Evolutionary conservation across 1,140 invertebrate genomes (phyloP).

Genomic region (Drosophila malerkotliana): DNA sequence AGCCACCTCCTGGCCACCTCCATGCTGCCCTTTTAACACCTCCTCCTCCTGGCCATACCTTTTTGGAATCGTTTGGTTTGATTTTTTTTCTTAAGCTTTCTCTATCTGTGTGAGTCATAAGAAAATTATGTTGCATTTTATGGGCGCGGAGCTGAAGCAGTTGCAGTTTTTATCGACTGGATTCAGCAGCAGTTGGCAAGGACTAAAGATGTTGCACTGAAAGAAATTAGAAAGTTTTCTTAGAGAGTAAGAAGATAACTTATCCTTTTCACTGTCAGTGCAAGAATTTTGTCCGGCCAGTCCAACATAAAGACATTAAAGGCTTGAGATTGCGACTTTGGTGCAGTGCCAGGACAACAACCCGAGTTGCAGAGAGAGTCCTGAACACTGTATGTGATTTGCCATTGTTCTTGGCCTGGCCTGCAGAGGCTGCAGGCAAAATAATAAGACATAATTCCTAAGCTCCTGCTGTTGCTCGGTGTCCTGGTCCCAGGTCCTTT

Average conservation of each 20-base stretch:
- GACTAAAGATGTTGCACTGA: neutral
- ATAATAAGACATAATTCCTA: conserved; percentile 76
- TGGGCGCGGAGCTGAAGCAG: conserved; percentile 39
- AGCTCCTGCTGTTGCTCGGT: conserved; percentile 26
- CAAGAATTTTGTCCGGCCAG: neutral
- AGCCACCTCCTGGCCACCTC: no score
- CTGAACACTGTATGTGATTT: conserved; percentile 42
- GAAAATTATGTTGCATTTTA: conserved; percentile 82
- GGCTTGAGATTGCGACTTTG: conserved; percentile 52
- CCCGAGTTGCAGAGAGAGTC: neutral
- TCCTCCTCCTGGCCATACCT: conserved; percentile 1
- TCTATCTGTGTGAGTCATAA: conserved; percentile 71
- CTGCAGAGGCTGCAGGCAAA: conserved; percentile 52
- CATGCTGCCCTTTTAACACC: conserved; percentile 11
- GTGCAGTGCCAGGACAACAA: conserved; percentile 61
- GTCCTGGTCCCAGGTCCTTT: conserved; percentile 14
- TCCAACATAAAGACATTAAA: conserved; percentile 72
- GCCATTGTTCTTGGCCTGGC: conserved; percentile 50
- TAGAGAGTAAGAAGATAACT: no score
- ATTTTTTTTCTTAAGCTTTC: conserved; percentile 16
- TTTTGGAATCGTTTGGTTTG: conserved; percentile 30
- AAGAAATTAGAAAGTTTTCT: neutral
- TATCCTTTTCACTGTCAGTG: conserved; percentile 1
- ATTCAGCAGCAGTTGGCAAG: conserved; percentile 38
- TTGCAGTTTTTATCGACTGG: conserved; percentile 71